A percentile compares a stretch with the other conserved stretches of the same genome.
These are phyloP conservation scores for Pseudotriccus pelzelni DNA, from an alignment of 2,797 vertebrate species.

Conservation along the genomic window DNA sequence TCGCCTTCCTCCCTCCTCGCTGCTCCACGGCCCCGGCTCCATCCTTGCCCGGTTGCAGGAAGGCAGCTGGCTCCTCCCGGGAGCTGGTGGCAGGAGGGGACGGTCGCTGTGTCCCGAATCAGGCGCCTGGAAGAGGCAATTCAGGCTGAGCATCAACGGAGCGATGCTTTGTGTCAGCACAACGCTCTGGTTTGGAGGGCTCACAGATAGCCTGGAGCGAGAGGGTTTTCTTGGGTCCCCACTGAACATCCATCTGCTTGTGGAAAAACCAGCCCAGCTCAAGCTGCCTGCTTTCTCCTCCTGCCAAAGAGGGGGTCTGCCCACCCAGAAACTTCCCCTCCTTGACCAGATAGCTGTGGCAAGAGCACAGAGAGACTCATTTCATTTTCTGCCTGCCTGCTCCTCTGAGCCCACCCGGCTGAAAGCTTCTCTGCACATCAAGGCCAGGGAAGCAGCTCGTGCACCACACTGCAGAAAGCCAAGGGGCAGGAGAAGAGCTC, in stretches of 20 bases:
- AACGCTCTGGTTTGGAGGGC: not conserved
- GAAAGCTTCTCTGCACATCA: not conserved
- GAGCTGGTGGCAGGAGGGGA: not conserved
- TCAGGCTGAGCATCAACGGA: not conserved
- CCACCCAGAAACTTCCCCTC: not conserved
- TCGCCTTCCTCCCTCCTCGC: not conserved
- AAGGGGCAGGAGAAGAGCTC: not conserved
- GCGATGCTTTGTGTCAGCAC: not conserved
- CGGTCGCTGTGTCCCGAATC: accelerated
- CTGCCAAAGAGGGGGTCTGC: not conserved
- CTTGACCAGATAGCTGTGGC: not conserved
- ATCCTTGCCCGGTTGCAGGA: not conserved
- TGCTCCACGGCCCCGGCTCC: not conserved
- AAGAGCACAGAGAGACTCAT: not conserved
- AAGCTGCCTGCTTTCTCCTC: not conserved
- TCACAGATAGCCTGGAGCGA: not conserved
- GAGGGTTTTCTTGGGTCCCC: slow-evolving; percentile 19
- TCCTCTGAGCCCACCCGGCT: not conserved
- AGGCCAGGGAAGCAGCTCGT: not conserved
- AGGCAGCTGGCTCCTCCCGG: not conserved
- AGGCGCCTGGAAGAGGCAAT: not conserved
- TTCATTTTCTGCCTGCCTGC: not conserved
- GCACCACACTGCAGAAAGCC: not conserved
- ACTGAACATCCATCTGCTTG: slow-evolving; percentile 49
- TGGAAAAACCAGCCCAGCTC: not conserved